These are phyloP conservation scores for Ichneumon xanthorius DNA, from an alignment of 2,888 invertebrate genomes.

Conservation along the genomic window DNA sequence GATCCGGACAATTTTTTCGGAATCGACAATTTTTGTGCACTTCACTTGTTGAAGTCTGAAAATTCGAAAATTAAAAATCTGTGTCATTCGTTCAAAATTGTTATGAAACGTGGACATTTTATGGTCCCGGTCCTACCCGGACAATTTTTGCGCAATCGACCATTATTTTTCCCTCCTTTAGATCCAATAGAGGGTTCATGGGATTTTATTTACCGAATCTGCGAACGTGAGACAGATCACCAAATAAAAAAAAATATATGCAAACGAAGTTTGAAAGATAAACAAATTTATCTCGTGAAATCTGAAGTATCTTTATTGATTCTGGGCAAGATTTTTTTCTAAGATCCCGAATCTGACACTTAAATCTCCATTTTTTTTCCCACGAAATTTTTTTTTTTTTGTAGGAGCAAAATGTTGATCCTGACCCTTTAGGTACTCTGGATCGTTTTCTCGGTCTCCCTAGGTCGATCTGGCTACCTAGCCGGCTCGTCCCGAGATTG, in stretches of 20 bases:
- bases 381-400: slow-evolving; percentile 15
- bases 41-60: no score
- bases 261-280: background rate
- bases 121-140: background rate
- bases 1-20: no score
- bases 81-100: no score
- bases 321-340: no score
- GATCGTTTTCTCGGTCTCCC: slow-evolving; percentile 9
- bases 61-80: no score
- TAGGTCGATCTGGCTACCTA: background rate
- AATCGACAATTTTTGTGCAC: background rate
- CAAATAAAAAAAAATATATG: background rate
- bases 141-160: no score
- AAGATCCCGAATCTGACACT: no score
- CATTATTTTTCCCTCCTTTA: background rate
- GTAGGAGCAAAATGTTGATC: background rate
- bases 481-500: slow-evolving; percentile 73
- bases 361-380: slow-evolving; percentile 12
- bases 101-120: background rate
- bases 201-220: slow-evolving; percentile 46
- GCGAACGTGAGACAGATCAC: slow-evolving; percentile 24
- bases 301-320: slow-evolving; percentile 19
- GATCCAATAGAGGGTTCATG: background rate
- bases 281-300: background rate
- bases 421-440: background rate